Evolutionary conservation across 2,113 vertebrate genomes (phyloP).

Genomic region (Ophthalmolycus amberensis): DNA sequence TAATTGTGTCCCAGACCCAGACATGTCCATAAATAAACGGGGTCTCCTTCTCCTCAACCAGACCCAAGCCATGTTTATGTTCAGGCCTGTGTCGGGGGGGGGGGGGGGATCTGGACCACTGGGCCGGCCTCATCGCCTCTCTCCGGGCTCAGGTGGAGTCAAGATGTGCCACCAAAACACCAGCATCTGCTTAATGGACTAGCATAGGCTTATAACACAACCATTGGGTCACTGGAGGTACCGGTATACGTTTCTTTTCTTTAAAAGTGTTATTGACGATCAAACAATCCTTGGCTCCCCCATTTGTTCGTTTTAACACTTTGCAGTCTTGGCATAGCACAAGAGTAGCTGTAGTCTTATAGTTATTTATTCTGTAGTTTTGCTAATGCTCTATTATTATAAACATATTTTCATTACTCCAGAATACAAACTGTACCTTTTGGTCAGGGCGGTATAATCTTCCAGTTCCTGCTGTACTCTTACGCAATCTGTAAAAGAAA

Average conservation of each 20-base stretch:
- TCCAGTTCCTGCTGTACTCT: constrained; percentile 31
- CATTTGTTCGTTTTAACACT: constrained; percentile 20
- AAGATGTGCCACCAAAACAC: constrained; percentile 73
- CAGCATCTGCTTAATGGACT: constrained; percentile 51
- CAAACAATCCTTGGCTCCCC: constrained; percentile 47
- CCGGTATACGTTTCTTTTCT: constrained; percentile 21
- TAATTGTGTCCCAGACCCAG: constrained; percentile 80
- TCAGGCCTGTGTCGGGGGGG: constrained; percentile 57
- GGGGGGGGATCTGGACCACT: constrained; percentile 71
- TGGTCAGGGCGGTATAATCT: background rate
- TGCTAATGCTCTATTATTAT: background rate
- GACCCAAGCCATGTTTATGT: constrained; percentile 80
- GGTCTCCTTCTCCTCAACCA: constrained; percentile 69
- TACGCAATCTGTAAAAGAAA: constrained; percentile 43
- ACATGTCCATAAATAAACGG: constrained; percentile 85
- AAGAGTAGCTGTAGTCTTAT: background rate
- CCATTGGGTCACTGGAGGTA: constrained; percentile 10
- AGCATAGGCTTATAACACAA: constrained; percentile 41
- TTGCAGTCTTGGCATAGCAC: background rate
- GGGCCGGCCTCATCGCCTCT: constrained; percentile 49
- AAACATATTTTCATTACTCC: constrained; percentile 2
- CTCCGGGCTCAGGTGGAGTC: constrained; percentile 78
- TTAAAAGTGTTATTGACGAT: constrained; percentile 30
- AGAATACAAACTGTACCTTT: constrained; percentile 38
- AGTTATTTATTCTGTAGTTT: constrained; percentile 4